Evolutionary conservation across 2,113 vertebrate genomes (phyloP).

Genomic region (Apteryx mantelli): DNA sequence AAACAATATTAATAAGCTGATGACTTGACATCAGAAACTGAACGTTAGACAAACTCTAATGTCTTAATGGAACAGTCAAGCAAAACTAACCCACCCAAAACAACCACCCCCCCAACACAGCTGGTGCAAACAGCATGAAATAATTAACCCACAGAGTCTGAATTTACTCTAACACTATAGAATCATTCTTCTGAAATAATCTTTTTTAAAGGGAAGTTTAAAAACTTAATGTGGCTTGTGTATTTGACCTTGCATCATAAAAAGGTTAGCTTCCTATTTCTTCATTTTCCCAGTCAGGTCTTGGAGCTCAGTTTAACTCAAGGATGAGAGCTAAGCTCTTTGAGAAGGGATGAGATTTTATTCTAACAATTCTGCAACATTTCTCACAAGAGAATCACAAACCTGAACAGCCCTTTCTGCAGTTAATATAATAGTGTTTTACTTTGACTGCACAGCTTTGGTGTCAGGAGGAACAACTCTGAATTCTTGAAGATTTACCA

Average conservation of each 20-base stretch:
- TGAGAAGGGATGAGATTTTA: background rate
- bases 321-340: background rate
- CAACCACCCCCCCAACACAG: background rate
- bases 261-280: background rate
- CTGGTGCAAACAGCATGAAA: background rate
- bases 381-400: background rate
- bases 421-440: background rate
- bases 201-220: background rate
- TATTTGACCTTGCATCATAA: background rate
- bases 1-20: background rate
- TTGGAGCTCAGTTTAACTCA: background rate
- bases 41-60: background rate
- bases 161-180: background rate
- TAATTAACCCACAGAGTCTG: background rate
- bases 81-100: background rate
- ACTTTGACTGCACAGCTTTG: background rate
- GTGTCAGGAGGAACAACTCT: background rate
- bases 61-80: background rate
- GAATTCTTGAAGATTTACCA: background rate
- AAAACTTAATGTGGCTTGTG: background rate
- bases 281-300: background rate
- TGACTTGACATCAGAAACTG: background rate
- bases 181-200: background rate
- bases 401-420: background rate
- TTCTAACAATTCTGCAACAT: background rate